Base-by-base conservation (phyloP, 2,888 invertebrate genomes). In the Syrphus vitripennis region DNA sequence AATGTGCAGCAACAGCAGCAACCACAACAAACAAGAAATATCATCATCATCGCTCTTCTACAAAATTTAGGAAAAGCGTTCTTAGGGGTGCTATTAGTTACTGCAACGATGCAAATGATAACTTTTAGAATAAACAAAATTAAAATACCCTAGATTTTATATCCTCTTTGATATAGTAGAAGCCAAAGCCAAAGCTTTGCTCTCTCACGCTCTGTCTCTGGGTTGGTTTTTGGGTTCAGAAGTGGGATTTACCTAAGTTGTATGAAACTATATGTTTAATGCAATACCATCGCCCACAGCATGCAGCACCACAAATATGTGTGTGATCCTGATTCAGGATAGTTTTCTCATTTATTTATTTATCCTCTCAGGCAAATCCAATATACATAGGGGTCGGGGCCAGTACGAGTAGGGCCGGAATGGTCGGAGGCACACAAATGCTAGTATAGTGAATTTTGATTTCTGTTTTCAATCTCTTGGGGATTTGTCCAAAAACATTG, bases 51-150 rank as follows among this genome's bases (percentile, higher is more conserved):
- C 34, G 24, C 50, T 21, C n/a, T 48, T 4, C n/a, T n/a, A n/a
- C n/a, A n/a, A 48, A 34, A 34, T 31, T 67, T 14, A 19, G 48
- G n/a, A 67, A n/a, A 67, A 61, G 40, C 70, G 40, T 81, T 84
- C 81, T 84, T 84, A 55, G 40, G 76, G 72, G 81, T 77, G 76
- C 81, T 72, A 81, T 84, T 84, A 84, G 81, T 81, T 81, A 81
- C 84, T 81, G 84, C 76, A 84, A 67, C 69, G 71, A 84, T 81
- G 81, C 84, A 50, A 81, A 65, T 72, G 81, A 81, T 81, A 84
- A 77, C 81, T 69, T 81, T 76, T 71, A 81, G 84, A 81, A 84
- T 84, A 84, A 84, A 80, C 84, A 81, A 84, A 76, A 84, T 84
- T 80, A 84, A 80, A 84, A 81, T 84, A 77, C 84, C 81, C 80